Evolutionary conservation across 2,888 invertebrate species (phyloP).

Genomic region (Andrena trimmerana): DNA sequence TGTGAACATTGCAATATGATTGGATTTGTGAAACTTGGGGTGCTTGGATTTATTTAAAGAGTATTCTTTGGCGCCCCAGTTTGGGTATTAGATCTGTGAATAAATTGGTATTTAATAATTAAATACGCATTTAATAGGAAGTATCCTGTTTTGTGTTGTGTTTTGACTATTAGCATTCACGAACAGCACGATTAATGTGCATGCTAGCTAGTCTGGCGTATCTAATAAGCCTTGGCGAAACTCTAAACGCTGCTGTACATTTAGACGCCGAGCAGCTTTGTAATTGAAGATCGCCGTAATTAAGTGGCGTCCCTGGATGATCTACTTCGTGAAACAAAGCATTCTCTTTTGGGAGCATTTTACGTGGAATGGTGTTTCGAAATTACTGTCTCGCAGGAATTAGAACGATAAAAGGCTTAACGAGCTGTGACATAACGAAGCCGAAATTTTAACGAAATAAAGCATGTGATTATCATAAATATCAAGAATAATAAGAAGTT

Average conservation of each 20-base stretch:
- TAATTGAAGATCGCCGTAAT: conserved; percentile 59
- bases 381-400: conserved; percentile 34
- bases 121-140: too few relatives aligned
- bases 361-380: conserved; percentile 7
- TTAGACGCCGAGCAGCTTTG: conserved; percentile 47
- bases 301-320: conserved; percentile 44
- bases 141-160: background rate
- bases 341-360: conserved; percentile 28
- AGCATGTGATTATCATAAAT: background rate
- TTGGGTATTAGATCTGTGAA: too few relatives aligned
- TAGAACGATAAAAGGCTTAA: conserved; percentile 24
- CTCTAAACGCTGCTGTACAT: conserved; percentile 37
- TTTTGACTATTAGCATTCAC: background rate
- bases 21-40: background rate
- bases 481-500: too few relatives aligned
- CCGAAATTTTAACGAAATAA: background rate
- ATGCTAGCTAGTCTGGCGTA: background rate
- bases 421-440: background rate
- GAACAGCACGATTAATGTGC: background rate
- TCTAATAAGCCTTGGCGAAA: conserved; percentile 34
- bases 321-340: conserved; percentile 33
- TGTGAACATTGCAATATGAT: too few relatives aligned
- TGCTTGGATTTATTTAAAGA: background rate
- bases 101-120: too few relatives aligned
- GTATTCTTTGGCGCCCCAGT: too few relatives aligned